These are phyloP conservation scores for Cisticola juncidis DNA, from an alignment of 2,113 vertebrate genomes.

Conservation along the genomic window DNA sequence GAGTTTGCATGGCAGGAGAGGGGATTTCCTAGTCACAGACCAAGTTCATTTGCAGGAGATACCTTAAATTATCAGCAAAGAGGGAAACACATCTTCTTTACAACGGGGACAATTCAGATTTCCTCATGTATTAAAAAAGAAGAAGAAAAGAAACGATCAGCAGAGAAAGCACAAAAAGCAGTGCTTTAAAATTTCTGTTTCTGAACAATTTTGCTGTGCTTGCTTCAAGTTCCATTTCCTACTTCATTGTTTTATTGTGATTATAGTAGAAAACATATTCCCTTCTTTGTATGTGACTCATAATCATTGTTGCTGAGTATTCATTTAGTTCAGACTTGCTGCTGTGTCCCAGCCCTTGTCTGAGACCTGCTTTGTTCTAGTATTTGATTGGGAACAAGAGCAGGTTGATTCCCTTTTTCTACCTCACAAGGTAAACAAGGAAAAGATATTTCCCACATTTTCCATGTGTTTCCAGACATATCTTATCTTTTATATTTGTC, in stretches of 20 bases:
- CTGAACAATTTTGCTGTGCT: not conserved
- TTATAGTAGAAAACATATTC: constrained; percentile 63
- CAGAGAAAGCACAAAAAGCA: not conserved
- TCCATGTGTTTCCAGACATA: constrained; percentile 65
- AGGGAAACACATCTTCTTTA: not conserved
- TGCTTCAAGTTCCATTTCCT: constrained; percentile 55
- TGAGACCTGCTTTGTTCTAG: constrained; percentile 45
- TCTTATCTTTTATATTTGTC: constrained; percentile 76
- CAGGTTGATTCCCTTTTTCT: constrained; percentile 51
- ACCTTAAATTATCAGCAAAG: not conserved
- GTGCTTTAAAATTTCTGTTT: constrained; percentile 5
- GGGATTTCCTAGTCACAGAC: not conserved
- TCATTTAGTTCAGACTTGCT: constrained; percentile 43
- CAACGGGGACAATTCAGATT: not conserved
- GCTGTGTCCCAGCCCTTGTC: constrained; percentile 34
- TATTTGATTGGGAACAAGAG: constrained; percentile 15
- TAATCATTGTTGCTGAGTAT: constrained; percentile 57
- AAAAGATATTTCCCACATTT: constrained; percentile 68
- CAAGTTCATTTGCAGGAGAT: not conserved
- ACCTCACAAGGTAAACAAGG: constrained; percentile 69
- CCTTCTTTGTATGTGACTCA: constrained; percentile 51
- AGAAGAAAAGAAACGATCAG: not conserved
- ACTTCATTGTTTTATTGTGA: constrained; percentile 61
- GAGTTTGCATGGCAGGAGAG: not conserved
- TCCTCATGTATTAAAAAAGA: not conserved